Base-by-base conservation (phyloP, 2,888 invertebrate genomes). In the Dendrolimus pini region DNA sequence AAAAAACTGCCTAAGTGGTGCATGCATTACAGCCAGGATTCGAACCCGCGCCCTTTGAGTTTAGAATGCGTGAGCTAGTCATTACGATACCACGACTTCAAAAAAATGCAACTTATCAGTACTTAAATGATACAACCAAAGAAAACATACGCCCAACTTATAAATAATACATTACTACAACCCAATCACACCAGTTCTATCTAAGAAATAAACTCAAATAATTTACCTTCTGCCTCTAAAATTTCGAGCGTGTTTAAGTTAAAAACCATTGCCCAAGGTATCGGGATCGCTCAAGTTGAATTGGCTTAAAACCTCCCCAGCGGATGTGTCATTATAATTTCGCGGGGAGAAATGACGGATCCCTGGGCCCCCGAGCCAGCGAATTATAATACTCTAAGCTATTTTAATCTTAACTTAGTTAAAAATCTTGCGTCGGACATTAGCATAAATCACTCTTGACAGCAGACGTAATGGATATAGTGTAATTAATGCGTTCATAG, bases 401-500 rank as follows among this genome's bases (percentile, higher is more conserved):
- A 89, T 88, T 89, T 89, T 90, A 89, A 89, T 89, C 89, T 89
- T 87, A 89, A 90, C 88, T 89, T 85, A 85, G 88, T 89, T 89
- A 90, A 90, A 89, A 89, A 89, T 89, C 89, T 89, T 87, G 86
- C 88, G 82, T 78, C 85, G 83, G 78, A 85, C 85, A 82, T 86
- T 85, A 83, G 75, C 89, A 89, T 89, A 89, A 88, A 89, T 90
- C 90, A 89, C 79, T 84, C 82, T 80, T 89, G 89, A 87, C 89
- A 86, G 82, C 73, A 75, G 65, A 75, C 74, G 86, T 89, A 86
- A 88, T 86, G 87, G 88, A 88, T 87, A 79, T 80, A 78, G 79
- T 79, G 80, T 81, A 82, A 83, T 85, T 83, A 80, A 75, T 77
- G 77, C 74, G 63, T 67, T 71, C 69, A 62, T 63, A 64, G 61